Percentiles rank a stretch among this genome's conserved stretches.
Evolutionary conservation across 2,888 invertebrate genomes (phyloP).

Genomic region (Nephrotoma appendiculata): DNA sequence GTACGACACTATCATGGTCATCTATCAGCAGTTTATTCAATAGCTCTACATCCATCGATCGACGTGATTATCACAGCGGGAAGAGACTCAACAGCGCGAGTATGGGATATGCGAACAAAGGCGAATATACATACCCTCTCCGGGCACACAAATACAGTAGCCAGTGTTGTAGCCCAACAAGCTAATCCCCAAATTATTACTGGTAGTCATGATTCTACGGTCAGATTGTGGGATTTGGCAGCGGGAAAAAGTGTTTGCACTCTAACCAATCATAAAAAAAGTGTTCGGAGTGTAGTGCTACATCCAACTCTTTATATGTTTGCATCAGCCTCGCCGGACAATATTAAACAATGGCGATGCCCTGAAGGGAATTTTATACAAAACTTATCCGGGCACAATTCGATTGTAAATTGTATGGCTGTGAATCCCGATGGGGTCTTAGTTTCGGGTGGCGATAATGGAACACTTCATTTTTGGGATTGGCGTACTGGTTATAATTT

Average conservation of each 20-base stretch:
- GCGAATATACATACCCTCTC: conserved; percentile 92
- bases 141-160: conserved; percentile 95
- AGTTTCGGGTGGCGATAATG: conserved; percentile 97
- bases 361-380: conserved; percentile 96
- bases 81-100: conserved; percentile 87
- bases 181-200: conserved; percentile 91
- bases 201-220: conserved; percentile 91
- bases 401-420: conserved; percentile 93
- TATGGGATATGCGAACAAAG: conserved; percentile 99
- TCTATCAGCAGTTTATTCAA: conserved; percentile 85
- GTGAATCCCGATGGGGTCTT: conserved; percentile 90
- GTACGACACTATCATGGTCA: conserved; percentile 99
- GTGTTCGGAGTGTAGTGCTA: conserved; percentile 61
- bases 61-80: conserved; percentile 91
- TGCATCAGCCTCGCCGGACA: conserved; percentile 95
- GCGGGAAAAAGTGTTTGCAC: conserved; percentile 90
- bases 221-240: conserved; percentile 93
- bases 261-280: conserved; percentile 97
- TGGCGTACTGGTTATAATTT: conserved; percentile 99
- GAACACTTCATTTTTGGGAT: conserved; percentile 95
- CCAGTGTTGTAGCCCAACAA: conserved; percentile 84
- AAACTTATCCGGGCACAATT: conserved; percentile 91
- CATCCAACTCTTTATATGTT: conserved; percentile 82
- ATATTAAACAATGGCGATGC: conserved; percentile 98
- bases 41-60: conserved; percentile 87